Evolutionary conservation across 2,888 invertebrate genomes (phyloP).

Genomic region (Caenorhabditis zanzibari): DNA sequence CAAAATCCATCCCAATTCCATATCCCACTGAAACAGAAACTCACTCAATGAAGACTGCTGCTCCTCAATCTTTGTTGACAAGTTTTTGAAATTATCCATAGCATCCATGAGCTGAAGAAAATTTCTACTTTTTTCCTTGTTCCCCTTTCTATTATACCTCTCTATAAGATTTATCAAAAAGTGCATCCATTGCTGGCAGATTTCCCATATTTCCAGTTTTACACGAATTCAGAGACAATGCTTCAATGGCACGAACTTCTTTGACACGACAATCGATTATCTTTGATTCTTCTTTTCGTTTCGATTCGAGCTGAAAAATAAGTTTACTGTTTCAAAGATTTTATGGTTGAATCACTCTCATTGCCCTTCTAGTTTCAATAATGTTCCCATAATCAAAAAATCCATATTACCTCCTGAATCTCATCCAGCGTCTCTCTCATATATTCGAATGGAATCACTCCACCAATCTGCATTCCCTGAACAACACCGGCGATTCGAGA

Average conservation of each 20-base stretch:
- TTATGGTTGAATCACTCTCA: too few species aligned
- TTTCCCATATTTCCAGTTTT: constrained; percentile 58
- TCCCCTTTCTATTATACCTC: constrained; percentile 18
- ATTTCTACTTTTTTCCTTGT: background rate
- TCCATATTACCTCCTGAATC: constrained; percentile 61
- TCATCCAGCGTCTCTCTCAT: constrained; percentile 53
- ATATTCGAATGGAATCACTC: constrained; percentile 61
- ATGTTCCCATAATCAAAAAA: too few species aligned
- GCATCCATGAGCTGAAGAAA: constrained; percentile 55
- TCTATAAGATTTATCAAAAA: constrained; percentile 62
- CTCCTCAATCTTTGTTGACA: constrained; percentile 8
- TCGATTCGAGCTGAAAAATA: constrained; percentile 38
- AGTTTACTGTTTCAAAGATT: background rate
- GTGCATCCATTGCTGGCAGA: constrained; percentile 51
- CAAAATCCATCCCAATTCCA: too few species aligned
- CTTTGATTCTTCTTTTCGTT: constrained; percentile 14
- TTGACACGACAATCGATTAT: constrained; percentile 55
- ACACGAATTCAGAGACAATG: constrained; percentile 45
- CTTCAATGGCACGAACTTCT: constrained; percentile 64
- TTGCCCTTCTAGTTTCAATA: too few species aligned
- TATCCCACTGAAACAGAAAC: background rate
- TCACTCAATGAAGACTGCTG: constrained; percentile 37
- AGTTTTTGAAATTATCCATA: constrained; percentile 45
- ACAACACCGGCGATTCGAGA: constrained; percentile 36
- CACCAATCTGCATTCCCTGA: constrained; percentile 50